phyloP scores from a whole-genome alignment of 2,113 vertebrate species.

The Galeopterus variegatus region DNA sequence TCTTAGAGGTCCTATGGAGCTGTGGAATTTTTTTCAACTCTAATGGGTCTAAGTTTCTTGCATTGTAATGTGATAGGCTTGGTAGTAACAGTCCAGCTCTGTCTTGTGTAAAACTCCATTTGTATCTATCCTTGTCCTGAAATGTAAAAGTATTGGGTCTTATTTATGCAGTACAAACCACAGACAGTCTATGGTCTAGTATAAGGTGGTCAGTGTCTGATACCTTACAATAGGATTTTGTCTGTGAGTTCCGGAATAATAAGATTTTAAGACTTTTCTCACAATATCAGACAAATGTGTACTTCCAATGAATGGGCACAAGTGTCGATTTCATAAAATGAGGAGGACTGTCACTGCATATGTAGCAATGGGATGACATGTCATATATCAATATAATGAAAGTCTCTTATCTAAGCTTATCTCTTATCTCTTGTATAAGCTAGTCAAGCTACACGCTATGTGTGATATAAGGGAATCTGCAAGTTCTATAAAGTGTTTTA shows the following conservation, averaged over 20 bases:
- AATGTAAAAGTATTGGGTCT: background rate
- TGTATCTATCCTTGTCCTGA: background rate
- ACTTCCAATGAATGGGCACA: background rate
- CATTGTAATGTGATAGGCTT: background rate
- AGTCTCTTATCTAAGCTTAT: background rate
- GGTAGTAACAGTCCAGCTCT: background rate
- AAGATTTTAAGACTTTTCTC: background rate
- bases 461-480: background rate
- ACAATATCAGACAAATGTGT: background rate
- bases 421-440: background rate
- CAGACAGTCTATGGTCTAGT: background rate
- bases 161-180: background rate
- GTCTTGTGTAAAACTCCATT: background rate
- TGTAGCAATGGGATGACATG: background rate
- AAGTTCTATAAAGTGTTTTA: background rate
- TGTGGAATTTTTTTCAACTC: background rate
- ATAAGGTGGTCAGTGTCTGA: background rate
- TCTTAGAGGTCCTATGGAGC: background rate
- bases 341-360: background rate
- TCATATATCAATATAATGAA: background rate
- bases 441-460: background rate
- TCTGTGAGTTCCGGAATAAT: background rate
- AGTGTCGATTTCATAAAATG: constrained; percentile 5
- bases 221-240: background rate
- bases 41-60: background rate